Base-by-base conservation (phyloP, 2,113 vertebrate species). In the Heterochromis multidens region DNA sequence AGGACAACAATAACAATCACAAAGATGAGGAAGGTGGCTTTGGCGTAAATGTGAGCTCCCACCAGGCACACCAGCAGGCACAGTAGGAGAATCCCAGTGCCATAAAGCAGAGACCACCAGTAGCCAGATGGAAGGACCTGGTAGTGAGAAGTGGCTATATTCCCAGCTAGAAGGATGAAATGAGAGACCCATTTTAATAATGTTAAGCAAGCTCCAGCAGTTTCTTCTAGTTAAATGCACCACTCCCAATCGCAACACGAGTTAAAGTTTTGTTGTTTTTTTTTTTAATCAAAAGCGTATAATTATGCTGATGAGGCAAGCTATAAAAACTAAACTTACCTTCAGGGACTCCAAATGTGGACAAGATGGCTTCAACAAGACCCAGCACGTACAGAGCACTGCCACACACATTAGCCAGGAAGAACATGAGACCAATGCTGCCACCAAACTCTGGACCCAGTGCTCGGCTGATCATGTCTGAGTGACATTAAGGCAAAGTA, bases 401-500 rank as follows among this genome's bases (percentile, higher is more conserved):
- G 88, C 96, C 97, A 1, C 97, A 98, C 77, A 98, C 97, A 0
- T 99, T 99, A 72, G 97, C 98, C 67, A 98, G 89, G 90, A 98
- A 98, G 94, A 98, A 99, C 97, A 99, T 97, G 91, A 99, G 96
- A 3, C 98, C 97, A 0, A 99, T 97, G 74, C 97, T 98, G 81
- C 97, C 98, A 0, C 98, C 98, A 0, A 99, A 97, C 93, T 99
- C 98, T 0, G 98, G 98, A 2, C 98, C 98, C 84, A 98, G 60
- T 1, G 98, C 98, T 80, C 98, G 95, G 90, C 98, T 98, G 92
- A 98, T 98, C 98, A 98, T 98, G 87, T 98, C 98, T 98, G 92
- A 77, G 25, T 4, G 23, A 0, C 0, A 93, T 96, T 90, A 96
- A 96, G 95, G 95, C 2, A 31, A 58, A 61, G 8, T 43, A 21